Conservation (phyloP, 2,797 vertebrate genomes). For the Pipistrellus kuhlii region DNA sequence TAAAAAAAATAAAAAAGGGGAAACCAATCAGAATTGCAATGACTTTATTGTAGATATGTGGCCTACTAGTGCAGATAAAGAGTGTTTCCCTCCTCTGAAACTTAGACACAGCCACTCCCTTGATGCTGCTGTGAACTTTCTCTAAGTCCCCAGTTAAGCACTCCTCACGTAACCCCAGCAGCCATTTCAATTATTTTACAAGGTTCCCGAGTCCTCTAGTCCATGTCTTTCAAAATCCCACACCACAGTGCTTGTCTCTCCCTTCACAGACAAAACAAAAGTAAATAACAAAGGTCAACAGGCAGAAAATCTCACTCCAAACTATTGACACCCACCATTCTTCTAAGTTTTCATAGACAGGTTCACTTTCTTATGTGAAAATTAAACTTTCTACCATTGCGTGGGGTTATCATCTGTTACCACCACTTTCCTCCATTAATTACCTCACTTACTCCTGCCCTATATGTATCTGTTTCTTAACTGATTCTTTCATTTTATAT, state of each 20-base stretch:
- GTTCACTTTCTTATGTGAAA: background rate
- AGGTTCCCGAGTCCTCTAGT: background rate
- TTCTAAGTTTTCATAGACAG: background rate
- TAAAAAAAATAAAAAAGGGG: background rate
- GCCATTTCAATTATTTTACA: background rate
- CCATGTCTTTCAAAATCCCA: background rate
- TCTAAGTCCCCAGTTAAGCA: background rate
- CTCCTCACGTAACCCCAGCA: background rate
- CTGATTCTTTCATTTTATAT: background rate
- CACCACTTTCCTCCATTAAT: background rate
- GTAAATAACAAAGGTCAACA: background rate
- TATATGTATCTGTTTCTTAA: background rate
- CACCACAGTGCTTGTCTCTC: background rate
- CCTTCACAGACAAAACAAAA: background rate
- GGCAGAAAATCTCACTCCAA: background rate
- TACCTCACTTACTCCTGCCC: background rate
- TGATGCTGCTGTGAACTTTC: background rate
- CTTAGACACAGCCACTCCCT: background rate
- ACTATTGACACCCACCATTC: background rate
- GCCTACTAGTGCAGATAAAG: background rate
- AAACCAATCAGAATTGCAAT: conserved; percentile 29
- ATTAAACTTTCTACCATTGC: background rate
- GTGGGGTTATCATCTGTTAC: background rate
- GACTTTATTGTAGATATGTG: background rate
- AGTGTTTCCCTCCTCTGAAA: background rate